A percentile compares a stretch with the other conserved stretches of the same genome.
These are phyloP conservation scores for Chironomus tentans DNA, from an alignment of 2,888 invertebrate genomes.

Conservation along the genomic window DNA sequence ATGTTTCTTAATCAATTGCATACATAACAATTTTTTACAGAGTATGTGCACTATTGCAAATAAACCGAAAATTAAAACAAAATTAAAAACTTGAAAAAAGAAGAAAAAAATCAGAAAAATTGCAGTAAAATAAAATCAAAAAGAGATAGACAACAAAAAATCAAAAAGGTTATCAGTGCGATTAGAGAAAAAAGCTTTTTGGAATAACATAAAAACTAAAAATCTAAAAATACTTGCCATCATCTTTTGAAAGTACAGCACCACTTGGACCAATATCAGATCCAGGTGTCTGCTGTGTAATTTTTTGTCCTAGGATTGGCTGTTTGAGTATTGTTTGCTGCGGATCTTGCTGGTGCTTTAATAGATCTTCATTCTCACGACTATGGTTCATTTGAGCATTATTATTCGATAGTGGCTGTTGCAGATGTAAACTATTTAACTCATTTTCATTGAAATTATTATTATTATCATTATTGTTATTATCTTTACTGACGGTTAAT, in stretches of 20 bases:
- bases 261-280: conserved; percentile 2
- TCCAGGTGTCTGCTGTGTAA: conserved; percentile 17
- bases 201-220: background rate
- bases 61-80: too few species aligned
- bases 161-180: too few species aligned
- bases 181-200: too few species aligned
- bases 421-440: background rate
- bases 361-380: background rate
- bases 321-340: background rate
- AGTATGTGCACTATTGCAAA: too few species aligned
- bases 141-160: too few species aligned
- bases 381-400: conserved; percentile 25
- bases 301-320: conserved; percentile 23
- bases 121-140: too few species aligned
- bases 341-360: background rate
- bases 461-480: conserved; percentile 12
- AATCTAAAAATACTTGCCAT: conserved; percentile 24
- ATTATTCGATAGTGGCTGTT: background rate
- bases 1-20: too few species aligned
- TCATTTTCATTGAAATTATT: conserved; percentile 5
- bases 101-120: too few species aligned
- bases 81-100: too few species aligned
- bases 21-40: too few species aligned
- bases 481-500: conserved; percentile 10
- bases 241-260: conserved; percentile 19